Base-by-base conservation (phyloP, 2,888 invertebrate genomes). In the Melieria crassipennis region DNA sequence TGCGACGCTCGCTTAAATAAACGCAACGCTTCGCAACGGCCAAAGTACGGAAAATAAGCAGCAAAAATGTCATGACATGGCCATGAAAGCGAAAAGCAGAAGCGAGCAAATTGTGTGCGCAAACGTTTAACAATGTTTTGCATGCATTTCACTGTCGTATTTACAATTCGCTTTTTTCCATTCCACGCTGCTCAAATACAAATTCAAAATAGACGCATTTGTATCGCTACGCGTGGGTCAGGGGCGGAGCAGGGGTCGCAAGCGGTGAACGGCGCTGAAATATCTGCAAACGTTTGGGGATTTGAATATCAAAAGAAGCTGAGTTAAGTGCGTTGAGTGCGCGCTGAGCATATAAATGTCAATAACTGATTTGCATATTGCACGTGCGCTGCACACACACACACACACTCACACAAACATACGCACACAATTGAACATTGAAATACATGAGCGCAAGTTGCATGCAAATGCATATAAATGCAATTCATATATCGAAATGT, bases 291-390 rank as follows among this genome's bases (percentile, higher is more conserved):
- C 46, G 61, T 61, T 61, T 66, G 9, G 64, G 64, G 64, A 64
- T 64, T 64, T 64, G 52, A 64, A 64, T 64, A 47, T 52, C 50
- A 64, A 64, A 64, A n/a, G 64, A n/a, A 52, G 50, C 64, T 52
- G 64, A 52, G 50, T 48, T 43, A 42, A 50, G 52, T 48, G 64
- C 63, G 16, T 16, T 13, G 13, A 52, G 69, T 55, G 47, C 56
- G 57, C 63, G 57, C 42, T 63, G 42, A 64, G 57, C 13, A 48
- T 64, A 63, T 69, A 64, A 64, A 64, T 69, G 48, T 64, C 69
- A 69, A 57, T 58, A 58, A 64, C 57, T 56, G 64, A 69, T 69
- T 64, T 66, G 66, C 57, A 64, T 64, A 11, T 30, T 30, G 30
- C 48, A n/a, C 7, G 47, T 50, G 58, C 45, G n/a, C 63, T 43